Evolutionary conservation across 2,797 vertebrate species (phyloP).

Genomic region (Ctenosaura bakeri): DNA sequence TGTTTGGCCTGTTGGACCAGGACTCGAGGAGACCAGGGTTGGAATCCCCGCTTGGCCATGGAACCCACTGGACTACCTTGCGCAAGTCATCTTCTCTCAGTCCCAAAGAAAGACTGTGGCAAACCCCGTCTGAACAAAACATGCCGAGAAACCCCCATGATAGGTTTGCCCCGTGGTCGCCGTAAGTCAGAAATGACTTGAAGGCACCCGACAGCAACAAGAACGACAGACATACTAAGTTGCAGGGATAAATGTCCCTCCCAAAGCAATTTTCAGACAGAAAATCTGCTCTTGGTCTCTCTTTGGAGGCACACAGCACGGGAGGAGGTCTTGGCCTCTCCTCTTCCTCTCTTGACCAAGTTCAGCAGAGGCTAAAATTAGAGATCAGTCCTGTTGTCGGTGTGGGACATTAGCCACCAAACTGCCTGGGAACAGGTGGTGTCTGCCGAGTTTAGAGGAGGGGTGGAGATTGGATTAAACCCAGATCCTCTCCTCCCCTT

Average conservation of each 20-base stretch:
- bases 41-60: too few species aligned
- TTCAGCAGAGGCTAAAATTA: constrained; percentile 29
- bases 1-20: too few species aligned
- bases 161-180: too few species aligned
- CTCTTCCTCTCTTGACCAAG: too few species aligned
- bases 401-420: neutral
- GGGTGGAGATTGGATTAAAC: neutral
- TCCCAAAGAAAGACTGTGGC: too few species aligned
- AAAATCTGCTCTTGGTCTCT: neutral
- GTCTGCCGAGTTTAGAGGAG: neutral
- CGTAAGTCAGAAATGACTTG: too few species aligned
- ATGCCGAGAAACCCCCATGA: too few species aligned
- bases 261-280: neutral
- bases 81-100: too few species aligned
- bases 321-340: neutral
- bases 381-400: neutral
- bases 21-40: too few species aligned
- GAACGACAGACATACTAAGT: neutral
- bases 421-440: constrained; percentile 33
- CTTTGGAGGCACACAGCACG: accelerated
- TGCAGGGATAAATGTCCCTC: neutral
- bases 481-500: neutral
- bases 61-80: too few species aligned
- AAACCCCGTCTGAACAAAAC: too few species aligned
- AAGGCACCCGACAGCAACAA: too few species aligned